Percentiles rank a stretch among this genome's conserved stretches.
Conservation (phyloP, 2,113 vertebrate species). For the Arenaria interpres region DNA sequence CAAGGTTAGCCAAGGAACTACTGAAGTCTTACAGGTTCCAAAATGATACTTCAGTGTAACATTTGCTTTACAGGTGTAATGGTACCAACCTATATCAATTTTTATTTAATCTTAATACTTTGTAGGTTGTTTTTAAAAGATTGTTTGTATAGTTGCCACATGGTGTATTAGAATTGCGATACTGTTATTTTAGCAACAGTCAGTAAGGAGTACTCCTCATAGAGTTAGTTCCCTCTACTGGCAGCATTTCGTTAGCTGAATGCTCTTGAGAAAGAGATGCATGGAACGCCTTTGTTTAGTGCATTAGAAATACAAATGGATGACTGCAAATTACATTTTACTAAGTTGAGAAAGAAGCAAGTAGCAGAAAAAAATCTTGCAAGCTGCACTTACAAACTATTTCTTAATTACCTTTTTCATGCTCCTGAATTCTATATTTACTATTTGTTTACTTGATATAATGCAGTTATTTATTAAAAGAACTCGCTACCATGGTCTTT, state of each 20-base stretch:
- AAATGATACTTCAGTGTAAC: not conserved
- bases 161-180: not conserved
- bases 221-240: not conserved
- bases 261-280: not conserved
- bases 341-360: not conserved
- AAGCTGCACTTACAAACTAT: not conserved
- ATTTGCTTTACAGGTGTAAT: not conserved
- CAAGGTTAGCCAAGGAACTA: conserved; percentile 77
- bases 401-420: not conserved
- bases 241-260: not conserved
- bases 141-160: not conserved
- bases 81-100: not conserved
- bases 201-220: not conserved
- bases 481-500: not conserved
- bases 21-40: not conserved
- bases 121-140: not conserved
- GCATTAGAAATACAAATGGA: not conserved
- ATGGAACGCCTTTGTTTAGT: not conserved
- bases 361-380: not conserved
- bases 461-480: not conserved
- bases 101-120: not conserved
- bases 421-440: not conserved
- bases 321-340: not conserved
- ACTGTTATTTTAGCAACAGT: not conserved
- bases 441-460: not conserved